Percentiles rank a stretch among this genome's conserved stretches.
Conservation (phyloP, 2,113 vertebrate species). For the Gavialis gangeticus region DNA sequence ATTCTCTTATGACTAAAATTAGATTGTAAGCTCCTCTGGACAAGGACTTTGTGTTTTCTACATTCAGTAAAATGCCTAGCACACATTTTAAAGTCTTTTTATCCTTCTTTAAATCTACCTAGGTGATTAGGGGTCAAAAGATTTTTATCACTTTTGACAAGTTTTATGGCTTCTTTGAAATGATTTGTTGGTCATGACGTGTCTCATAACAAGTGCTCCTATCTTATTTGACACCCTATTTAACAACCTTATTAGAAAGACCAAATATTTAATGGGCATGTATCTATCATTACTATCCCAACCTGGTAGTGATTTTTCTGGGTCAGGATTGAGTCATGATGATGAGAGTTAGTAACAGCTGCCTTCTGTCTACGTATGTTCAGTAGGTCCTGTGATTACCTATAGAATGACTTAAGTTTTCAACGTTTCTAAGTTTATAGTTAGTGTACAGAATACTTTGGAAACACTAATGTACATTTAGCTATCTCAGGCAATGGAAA, state of each 20-base stretch:
- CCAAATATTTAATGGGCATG: slow-evolving; percentile 66
- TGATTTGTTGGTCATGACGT: neutral
- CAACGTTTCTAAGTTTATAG: neutral
- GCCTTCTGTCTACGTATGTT: slow-evolving; percentile 20
- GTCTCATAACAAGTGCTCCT: neutral
- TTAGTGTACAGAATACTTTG: neutral
- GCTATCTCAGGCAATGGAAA: neutral
- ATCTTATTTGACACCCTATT: slow-evolving; percentile 54
- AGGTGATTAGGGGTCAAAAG: neutral
- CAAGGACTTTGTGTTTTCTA: accelerated
- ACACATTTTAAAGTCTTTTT: neutral
- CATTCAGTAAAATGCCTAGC: neutral
- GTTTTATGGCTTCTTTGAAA: slow-evolving; percentile 21
- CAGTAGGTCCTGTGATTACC: slow-evolving; percentile 12
- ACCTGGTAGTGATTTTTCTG: slow-evolving; percentile 20
- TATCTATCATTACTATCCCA: slow-evolving; percentile 54
- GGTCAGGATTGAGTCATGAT: slow-evolving; percentile 46
- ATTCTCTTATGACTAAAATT: neutral
- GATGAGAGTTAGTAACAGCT: slow-evolving; percentile 67
- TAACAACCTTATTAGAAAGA: slow-evolving; percentile 43
- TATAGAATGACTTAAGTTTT: neutral
- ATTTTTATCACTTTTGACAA: slow-evolving; percentile 2
- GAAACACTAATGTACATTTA: neutral
- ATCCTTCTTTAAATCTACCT: neutral
- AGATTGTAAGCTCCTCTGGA: accelerated